phyloP scores from a whole-genome alignment of 2,113 vertebrate genomes.

The Caranx ignobilis region DNA sequence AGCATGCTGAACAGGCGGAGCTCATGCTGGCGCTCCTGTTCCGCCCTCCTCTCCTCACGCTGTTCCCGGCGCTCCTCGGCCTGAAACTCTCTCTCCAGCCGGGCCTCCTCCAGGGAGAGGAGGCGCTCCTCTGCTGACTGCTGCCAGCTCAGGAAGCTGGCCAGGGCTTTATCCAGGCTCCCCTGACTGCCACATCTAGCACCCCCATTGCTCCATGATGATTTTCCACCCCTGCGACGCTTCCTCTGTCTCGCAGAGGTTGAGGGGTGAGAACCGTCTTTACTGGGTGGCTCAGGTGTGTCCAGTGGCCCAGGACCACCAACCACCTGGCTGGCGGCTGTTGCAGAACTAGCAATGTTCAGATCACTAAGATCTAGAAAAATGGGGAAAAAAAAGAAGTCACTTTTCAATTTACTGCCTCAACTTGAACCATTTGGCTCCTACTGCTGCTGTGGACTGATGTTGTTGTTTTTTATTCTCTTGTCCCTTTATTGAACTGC shows the following conservation, averaged over 20 bases:
- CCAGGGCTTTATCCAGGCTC: conserved; percentile 80
- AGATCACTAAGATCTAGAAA: conserved; percentile 82
- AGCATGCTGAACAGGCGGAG: conserved; percentile 87
- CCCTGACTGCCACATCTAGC: conserved; percentile 67
- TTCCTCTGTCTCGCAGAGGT: conserved; percentile 73
- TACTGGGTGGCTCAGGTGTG: conserved; percentile 33
- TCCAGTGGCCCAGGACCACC: conserved; percentile 46
- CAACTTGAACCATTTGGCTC: too few species aligned
- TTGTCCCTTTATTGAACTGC: too few species aligned
- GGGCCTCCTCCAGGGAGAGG: conserved; percentile 83
- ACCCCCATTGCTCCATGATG: conserved; percentile 60
- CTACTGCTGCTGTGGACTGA: too few species aligned
- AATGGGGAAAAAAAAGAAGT: conserved; percentile 2
- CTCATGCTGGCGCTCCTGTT: conserved; percentile 87
- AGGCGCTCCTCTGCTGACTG: conserved; percentile 86
- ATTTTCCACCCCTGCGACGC: conserved; percentile 62
- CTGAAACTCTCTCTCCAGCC: conserved; percentile 82
- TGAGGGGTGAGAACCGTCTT: conserved; percentile 24
- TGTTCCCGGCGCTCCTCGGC: conserved; percentile 87
- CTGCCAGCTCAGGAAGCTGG: conserved; percentile 85
- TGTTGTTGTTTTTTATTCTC: too few species aligned
- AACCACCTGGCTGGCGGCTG: conserved; percentile 56
- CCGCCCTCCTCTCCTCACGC: conserved; percentile 85
- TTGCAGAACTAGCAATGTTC: conserved; percentile 78
- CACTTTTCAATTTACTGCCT: background rate